These are phyloP conservation scores for Gymnocheta viridis DNA, from an alignment of 2,888 invertebrate genomes.

Conservation along the genomic window DNA sequence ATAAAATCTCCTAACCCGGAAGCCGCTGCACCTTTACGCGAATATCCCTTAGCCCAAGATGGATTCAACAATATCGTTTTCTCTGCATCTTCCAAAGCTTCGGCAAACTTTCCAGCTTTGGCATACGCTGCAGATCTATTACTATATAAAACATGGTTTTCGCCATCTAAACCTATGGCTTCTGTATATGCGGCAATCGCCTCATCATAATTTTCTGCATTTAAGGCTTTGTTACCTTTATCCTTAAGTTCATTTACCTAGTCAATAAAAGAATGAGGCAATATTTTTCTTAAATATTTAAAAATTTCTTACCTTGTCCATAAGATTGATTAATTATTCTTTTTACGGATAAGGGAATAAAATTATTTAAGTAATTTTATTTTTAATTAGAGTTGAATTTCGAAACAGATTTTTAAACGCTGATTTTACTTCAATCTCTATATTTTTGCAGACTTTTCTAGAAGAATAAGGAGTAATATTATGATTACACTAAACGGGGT, in stretches of 20 bases:
- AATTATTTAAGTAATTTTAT: conserved; percentile 24
- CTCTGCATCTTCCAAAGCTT: conserved; percentile 92
- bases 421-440: conserved; percentile 37
- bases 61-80: conserved; percentile 91
- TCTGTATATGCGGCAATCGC: conserved; percentile 91
- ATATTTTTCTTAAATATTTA: neutral
- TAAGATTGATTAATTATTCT: conserved; percentile 19
- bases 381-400: conserved; percentile 10
- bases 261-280: conserved; percentile 8
- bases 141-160: conserved; percentile 94
- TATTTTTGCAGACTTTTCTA: conserved; percentile 59
- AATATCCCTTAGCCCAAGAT: conserved; percentile 94
- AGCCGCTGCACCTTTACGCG: conserved; percentile 93
- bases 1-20: conserved; percentile 88
- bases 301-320: conserved; percentile 73
- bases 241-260: conserved; percentile 92
- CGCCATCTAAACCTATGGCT: conserved; percentile 89
- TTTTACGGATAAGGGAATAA: conserved; percentile 3
- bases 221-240: conserved; percentile 92
- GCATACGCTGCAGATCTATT: conserved; percentile 96
- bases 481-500: no score
- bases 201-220: conserved; percentile 89
- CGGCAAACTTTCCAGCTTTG: conserved; percentile 88
- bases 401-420: conserved; percentile 5
- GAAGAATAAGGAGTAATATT: conserved; percentile 56